Evolutionary conservation across 2,797 vertebrate species (phyloP).

Genomic region (Clamator glandarius): DNA sequence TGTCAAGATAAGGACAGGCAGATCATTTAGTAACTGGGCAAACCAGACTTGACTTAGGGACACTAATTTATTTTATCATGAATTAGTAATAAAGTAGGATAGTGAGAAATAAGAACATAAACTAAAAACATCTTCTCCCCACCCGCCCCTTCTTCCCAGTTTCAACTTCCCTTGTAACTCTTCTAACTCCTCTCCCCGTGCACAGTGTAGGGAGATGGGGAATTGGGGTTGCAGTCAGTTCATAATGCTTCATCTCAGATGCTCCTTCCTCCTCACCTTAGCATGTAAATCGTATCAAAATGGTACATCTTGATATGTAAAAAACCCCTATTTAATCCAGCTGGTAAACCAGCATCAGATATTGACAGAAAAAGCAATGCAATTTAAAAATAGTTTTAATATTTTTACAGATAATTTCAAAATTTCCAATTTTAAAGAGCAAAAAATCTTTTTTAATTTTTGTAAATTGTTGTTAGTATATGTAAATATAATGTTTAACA

Average conservation of each 20-base stretch:
- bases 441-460: neutral
- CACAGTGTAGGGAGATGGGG: rapidly evolving
- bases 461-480: neutral
- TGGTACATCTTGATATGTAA: neutral
- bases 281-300: neutral
- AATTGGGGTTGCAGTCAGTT: neutral
- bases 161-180: neutral
- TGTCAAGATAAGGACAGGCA: neutral
- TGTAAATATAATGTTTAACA: neutral
- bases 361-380: neutral
- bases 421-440: neutral
- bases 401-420: neutral
- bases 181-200: neutral
- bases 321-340: neutral
- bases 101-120: neutral
- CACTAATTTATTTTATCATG: neutral
- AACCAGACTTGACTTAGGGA: neutral
- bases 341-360: neutral
- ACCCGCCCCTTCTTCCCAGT: neutral
- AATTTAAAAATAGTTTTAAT: neutral
- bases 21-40: neutral
- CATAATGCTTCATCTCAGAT: neutral
- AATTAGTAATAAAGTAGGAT: neutral
- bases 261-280: neutral
- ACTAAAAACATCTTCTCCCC: neutral